phyloP scores from a whole-genome alignment of 1,140 invertebrate species.

The Onthophagus taurus region DNA sequence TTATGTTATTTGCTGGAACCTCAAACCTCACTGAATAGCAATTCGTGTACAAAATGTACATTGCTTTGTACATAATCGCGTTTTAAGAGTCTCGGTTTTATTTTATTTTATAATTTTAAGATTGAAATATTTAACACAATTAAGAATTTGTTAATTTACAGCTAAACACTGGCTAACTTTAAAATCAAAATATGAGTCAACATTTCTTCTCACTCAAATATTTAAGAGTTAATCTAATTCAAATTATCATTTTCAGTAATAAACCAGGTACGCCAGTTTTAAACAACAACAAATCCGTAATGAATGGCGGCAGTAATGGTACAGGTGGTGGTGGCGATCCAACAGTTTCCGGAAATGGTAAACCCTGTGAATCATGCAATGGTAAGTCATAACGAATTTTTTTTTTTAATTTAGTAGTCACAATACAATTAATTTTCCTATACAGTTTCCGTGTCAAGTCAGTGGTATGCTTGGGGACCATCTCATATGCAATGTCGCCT shows the following conservation, averaged over 20 bases:
- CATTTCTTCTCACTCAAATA: no score
- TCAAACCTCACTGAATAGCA: no score
- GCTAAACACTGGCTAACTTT: no score
- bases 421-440: conserved; percentile 18
- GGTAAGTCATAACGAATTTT: conserved; percentile 39
- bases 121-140: no score
- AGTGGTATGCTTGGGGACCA: conserved; percentile 96
- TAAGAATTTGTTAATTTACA: no score
- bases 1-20: no score
- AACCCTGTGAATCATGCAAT: conserved; percentile 77
- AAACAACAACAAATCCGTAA: conserved; percentile 51
- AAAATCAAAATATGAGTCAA: no score
- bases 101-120: no score
- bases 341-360: conserved; percentile 49
- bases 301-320: conserved; percentile 64
- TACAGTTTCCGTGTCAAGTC: conserved; percentile 60
- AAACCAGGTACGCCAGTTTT: conserved; percentile 67
- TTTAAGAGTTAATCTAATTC: no score
- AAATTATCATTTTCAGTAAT: conserved; percentile 51
- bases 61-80: no score
- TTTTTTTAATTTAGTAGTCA: background rate
- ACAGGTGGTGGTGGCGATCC: conserved; percentile 52
- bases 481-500: conserved; percentile 81
- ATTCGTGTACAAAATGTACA: no score
- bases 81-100: no score